Conservation (phyloP, 2,797 vertebrate species). For the Anabas testudineus region DNA sequence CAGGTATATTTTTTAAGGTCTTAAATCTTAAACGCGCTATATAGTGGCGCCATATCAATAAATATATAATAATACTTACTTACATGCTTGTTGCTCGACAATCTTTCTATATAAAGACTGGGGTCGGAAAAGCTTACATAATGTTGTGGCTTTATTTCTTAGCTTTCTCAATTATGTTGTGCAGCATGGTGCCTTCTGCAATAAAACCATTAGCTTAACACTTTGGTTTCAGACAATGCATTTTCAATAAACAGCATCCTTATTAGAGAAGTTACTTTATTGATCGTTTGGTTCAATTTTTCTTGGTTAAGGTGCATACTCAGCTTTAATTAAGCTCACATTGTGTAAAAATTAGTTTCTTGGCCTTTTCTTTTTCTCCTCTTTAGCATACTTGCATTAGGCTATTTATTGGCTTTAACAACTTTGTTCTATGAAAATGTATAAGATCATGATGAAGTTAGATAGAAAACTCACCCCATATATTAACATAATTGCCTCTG, state of each 20-base stretch:
- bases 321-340: conserved; percentile 36
- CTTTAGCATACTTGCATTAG: neutral
- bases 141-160: neutral
- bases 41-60: no score
- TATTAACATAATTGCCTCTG: no score
- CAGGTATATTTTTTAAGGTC: no score
- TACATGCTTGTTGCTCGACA: no score
- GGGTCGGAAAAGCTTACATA: conserved; percentile 4
- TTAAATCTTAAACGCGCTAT: no score
- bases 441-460: neutral
- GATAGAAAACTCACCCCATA: no score
- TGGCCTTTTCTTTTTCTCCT: conserved; percentile 3
- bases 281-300: conserved; percentile 53
- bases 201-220: conserved; percentile 53
- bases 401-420: neutral
- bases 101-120: conserved; percentile 2
- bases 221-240: conserved; percentile 41
- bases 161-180: neutral
- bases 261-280: conserved; percentile 46
- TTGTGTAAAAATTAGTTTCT: conserved; percentile 23
- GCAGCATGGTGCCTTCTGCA: no score
- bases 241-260: conserved; percentile 41
- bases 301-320: conserved; percentile 11
- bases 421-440: neutral
- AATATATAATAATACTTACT: no score